These are phyloP conservation scores for Leptopilina clavipes DNA, from an alignment of 1,140 invertebrate genomes.

Conservation along the genomic window DNA sequence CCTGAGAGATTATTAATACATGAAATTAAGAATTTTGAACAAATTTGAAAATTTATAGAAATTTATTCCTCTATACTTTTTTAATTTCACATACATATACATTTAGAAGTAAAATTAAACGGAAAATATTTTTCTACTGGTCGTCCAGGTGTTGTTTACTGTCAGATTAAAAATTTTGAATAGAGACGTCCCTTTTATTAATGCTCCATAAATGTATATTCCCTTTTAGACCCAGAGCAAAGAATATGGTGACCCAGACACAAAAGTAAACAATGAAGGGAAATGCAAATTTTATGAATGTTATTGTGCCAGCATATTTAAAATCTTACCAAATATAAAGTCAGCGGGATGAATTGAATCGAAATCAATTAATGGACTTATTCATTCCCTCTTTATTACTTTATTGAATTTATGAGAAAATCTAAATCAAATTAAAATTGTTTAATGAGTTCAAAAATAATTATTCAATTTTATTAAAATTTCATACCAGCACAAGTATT, in stretches of 20 bases:
- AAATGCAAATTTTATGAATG: constrained; percentile 1
- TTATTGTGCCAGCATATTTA: background rate
- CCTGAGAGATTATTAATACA: no score
- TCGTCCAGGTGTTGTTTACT: background rate
- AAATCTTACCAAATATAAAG: constrained; percentile 7
- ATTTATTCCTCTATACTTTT: background rate
- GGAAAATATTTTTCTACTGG: background rate
- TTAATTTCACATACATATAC: background rate
- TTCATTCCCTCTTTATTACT: background rate
- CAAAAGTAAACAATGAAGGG: constrained; percentile 11
- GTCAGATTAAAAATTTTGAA: constrained; percentile 3
- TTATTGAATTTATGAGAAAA: background rate
- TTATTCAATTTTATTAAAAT: no score
- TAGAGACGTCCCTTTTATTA: constrained; percentile 10
- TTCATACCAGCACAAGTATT: no score
- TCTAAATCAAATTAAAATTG: no score
- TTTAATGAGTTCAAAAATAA: no score
- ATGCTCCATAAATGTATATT: constrained; percentile 8
- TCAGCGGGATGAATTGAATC: background rate
- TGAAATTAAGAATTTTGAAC: no score
- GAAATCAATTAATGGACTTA: background rate
- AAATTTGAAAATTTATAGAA: no score
- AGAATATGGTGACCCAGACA: background rate
- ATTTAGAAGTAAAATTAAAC: background rate
- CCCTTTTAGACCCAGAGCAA: background rate